phyloP scores from a whole-genome alignment of 2,797 vertebrate species.

The Sebastolobus alascanus region DNA sequence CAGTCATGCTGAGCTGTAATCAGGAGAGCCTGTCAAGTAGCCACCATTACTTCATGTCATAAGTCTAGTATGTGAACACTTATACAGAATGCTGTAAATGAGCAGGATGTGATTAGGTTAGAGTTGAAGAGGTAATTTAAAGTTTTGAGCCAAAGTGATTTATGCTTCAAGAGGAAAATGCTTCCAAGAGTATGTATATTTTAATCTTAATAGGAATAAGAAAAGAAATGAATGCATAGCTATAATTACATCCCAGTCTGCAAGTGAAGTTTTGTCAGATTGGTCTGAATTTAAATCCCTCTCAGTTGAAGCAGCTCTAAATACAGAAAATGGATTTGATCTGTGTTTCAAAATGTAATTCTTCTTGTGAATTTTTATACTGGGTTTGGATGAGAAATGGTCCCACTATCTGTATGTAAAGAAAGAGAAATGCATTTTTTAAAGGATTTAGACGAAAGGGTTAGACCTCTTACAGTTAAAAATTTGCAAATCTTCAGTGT shows the following conservation, averaged over 20 bases:
- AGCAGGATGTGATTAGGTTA: slow-evolving; percentile 29
- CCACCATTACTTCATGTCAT: slow-evolving; percentile 25
- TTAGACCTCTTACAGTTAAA: not conserved
- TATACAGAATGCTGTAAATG: slow-evolving; percentile 38
- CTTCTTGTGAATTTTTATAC: slow-evolving; percentile 24
- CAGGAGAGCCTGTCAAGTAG: slow-evolving; percentile 47
- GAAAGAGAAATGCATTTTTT: slow-evolving; percentile 27
- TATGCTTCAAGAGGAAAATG: slow-evolving; percentile 26
- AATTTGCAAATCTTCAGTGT: slow-evolving; percentile 6
- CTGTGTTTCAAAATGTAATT: slow-evolving; percentile 50
- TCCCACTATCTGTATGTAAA: slow-evolving; percentile 28
- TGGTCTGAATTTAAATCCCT: slow-evolving; percentile 52
- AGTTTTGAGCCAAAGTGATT: slow-evolving; percentile 34
- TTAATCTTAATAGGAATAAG: slow-evolving; percentile 36
- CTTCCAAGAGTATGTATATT: slow-evolving; percentile 9
- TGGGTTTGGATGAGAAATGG: slow-evolving; percentile 45
- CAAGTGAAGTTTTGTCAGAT: slow-evolving; percentile 49
- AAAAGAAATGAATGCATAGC: slow-evolving; percentile 19
- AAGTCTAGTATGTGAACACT: slow-evolving; percentile 39
- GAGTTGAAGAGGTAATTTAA: slow-evolving; percentile 37
- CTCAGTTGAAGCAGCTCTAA: slow-evolving; percentile 40
- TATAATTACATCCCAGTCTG: slow-evolving; percentile 50
- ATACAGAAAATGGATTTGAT: slow-evolving; percentile 43
- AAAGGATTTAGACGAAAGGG: slow-evolving; percentile 41
- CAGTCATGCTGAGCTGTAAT: slow-evolving; percentile 53